Evolutionary conservation across 2,888 invertebrate genomes (phyloP).

Genomic region (Terebella lapidaria): DNA sequence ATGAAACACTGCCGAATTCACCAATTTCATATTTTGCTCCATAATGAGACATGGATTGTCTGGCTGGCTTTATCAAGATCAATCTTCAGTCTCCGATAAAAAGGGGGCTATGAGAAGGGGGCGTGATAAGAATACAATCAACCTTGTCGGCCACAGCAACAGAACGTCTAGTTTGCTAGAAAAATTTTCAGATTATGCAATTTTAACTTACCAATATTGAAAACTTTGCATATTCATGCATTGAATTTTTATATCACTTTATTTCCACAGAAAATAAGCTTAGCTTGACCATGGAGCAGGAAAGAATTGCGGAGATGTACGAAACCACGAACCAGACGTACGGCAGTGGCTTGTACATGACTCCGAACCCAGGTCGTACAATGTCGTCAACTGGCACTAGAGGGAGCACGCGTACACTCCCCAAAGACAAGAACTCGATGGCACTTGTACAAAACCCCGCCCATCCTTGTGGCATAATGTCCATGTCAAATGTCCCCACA

Average conservation of each 20-base stretch:
- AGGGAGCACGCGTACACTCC: constrained; percentile 9
- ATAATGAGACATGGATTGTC: too few relatives aligned
- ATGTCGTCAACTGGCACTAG: constrained; percentile 15
- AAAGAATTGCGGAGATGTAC: background rate
- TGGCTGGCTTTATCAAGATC: too few relatives aligned
- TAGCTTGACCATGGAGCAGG: background rate
- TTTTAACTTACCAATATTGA: too few relatives aligned
- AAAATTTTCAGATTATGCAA: too few relatives aligned
- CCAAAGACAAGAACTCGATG: constrained; percentile 13
- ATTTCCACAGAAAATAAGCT: background rate
- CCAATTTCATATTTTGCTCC: too few relatives aligned
- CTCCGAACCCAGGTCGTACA: constrained; percentile 8
- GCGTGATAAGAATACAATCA: too few relatives aligned
- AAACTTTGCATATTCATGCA: too few relatives aligned
- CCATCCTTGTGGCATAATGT: constrained; percentile 26
- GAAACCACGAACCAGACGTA: constrained; percentile 21
- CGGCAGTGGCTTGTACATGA: constrained; percentile 19
- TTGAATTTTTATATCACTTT: background rate
- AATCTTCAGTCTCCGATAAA: too few relatives aligned
- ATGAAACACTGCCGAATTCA: too few relatives aligned
- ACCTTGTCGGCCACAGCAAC: too few relatives aligned
- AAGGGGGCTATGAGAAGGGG: too few relatives aligned
- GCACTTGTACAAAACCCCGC: constrained; percentile 21
- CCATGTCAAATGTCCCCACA: constrained; percentile 25
- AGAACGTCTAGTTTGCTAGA: too few relatives aligned